A percentile compares a stretch with the other conserved stretches of the same genome.
phyloP scores from a whole-genome alignment of 2,113 vertebrate species.

The Prietella phreatophila region DNA sequence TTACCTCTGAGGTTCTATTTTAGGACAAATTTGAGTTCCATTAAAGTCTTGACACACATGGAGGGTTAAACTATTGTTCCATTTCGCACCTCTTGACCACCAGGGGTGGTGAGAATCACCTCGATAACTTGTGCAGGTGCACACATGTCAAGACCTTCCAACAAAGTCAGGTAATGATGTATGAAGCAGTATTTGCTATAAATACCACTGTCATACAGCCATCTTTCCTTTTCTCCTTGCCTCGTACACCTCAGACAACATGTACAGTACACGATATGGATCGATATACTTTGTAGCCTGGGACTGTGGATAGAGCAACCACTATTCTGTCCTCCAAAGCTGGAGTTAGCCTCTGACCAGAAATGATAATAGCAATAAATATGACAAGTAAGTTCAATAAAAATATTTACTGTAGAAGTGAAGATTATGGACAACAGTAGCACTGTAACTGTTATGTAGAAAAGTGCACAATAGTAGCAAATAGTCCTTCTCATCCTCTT shows the following conservation, averaged over 20 bases:
- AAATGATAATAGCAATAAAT: too few species aligned
- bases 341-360: neutral
- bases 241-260: neutral
- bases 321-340: neutral
- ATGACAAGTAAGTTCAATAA: neutral
- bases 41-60: neutral
- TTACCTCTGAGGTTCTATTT: neutral
- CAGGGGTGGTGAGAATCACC: slow-evolving; percentile 2
- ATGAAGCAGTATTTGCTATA: neutral
- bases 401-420: too few species aligned
- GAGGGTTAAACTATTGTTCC: neutral
- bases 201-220: neutral
- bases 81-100: neutral
- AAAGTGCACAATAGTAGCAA: too few species aligned
- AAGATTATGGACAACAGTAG: too few species aligned
- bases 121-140: neutral
- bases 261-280: neutral
- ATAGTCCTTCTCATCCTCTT: neutral
- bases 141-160: neutral
- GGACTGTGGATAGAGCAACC: neutral
- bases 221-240: neutral
- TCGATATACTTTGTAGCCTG: neutral
- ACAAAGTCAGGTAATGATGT: neutral
- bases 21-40: neutral
- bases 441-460: too few species aligned